Evolutionary conservation across 2,113 vertebrate species (phyloP), one percentile per base, ranked within the genome.

Genomic region (Hemiscyllium ocellatum): DNA sequence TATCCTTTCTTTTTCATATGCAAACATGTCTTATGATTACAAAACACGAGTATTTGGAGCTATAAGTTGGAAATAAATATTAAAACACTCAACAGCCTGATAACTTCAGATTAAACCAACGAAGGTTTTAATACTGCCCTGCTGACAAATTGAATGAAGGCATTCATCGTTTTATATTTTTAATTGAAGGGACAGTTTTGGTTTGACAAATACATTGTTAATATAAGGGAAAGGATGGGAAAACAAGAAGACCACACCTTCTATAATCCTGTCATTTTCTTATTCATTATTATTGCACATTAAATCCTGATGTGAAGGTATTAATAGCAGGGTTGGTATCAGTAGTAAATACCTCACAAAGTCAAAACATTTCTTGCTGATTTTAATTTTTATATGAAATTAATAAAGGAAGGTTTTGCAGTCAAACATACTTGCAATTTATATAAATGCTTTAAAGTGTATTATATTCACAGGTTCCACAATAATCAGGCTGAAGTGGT

Each of bases 391-490:
- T 91, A 97, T 97, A 97, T 96, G 97, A 96, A 97, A 97, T 96
- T 96, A 97, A 96, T 97, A 97, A 97, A 96, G 47, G 68, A 96
- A 96, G 96, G 96, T 96, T 95, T 4, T 96, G 96, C 93, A 94
- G 96, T 96, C 96, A 97, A 96, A 97, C 97, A 97, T 96, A 97
- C 98, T 98, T 98, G 97, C 98, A 98, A 98, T 98, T 98, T 97
- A 97, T 97, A 97, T 97, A 96, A 96, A 97, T 97, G 96, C 96
- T 97, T 95, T 97, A 96, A 96, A 97, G 96, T 94, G 97, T 97
- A 97, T 97, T 98, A 96, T 97, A 96, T 96, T 97, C 95, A 85
- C 96, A 97, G 96, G 96, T 96, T 97, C 96, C 96, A 97, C 97
- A 96, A 96, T 96, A 96, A 96, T 96, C 97, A 96, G 96, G 96